Evolutionary conservation across 2,113 vertebrate genomes (phyloP).

Genomic region (Dipodomys ordii): DNA sequence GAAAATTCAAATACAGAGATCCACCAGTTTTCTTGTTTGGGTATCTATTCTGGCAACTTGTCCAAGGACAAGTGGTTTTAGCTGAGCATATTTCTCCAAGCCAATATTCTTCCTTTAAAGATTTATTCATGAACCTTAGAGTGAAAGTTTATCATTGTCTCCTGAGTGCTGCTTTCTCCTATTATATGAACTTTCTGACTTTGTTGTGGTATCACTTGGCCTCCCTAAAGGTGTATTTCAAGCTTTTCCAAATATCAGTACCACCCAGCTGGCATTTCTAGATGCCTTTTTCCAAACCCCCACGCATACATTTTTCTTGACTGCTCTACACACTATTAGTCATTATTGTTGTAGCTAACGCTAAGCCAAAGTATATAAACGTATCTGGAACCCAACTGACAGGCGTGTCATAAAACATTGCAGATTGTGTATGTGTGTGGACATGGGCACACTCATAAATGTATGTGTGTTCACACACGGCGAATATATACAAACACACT

Average conservation of each 20-base stretch:
- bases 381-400: slow-evolving; percentile 72
- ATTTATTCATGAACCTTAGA: slow-evolving; percentile 54
- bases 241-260: slow-evolving; percentile 68
- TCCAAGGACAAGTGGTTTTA: slow-evolving; percentile 60
- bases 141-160: slow-evolving; percentile 58
- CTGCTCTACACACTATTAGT: slow-evolving; percentile 74
- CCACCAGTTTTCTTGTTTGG: slow-evolving; percentile 15
- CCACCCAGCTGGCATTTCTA: slow-evolving; percentile 42
- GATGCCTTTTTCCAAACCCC: slow-evolving; percentile 76
- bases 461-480: neutral
- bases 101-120: neutral
- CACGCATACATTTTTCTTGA: slow-evolving; percentile 75
- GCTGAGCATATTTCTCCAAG: neutral
- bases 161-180: slow-evolving; percentile 57
- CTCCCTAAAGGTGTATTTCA: slow-evolving; percentile 55
- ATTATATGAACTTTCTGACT: slow-evolving; percentile 53
- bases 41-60: neutral
- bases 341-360: slow-evolving; percentile 78
- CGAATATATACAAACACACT: slow-evolving; percentile 31
- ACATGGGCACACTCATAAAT: neutral
- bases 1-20: slow-evolving; percentile 16
- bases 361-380: slow-evolving; percentile 79
- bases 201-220: slow-evolving; percentile 55
- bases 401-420: slow-evolving; percentile 65
- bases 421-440: neutral